These are phyloP conservation scores for Alauda arvensis DNA, from an alignment of 2,797 vertebrate genomes.

Conservation along the genomic window DNA sequence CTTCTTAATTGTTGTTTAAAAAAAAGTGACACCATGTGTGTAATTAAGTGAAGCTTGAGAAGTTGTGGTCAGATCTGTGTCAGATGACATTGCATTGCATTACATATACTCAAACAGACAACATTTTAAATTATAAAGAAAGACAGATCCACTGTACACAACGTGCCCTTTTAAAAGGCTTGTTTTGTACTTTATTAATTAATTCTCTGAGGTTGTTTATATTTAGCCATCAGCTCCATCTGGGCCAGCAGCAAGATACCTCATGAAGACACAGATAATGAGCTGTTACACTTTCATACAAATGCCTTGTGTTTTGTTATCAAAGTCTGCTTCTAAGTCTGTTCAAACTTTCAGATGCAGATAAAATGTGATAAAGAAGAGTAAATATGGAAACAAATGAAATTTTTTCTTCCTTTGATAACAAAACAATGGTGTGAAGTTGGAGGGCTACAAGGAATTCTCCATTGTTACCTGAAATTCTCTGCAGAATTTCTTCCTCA, in stretches of 20 bases:
- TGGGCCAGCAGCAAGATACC: slow-evolving; percentile 35
- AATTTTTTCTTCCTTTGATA: not conserved
- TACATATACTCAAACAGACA: not conserved
- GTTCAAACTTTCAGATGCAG: slow-evolving; percentile 12
- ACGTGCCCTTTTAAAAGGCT: slow-evolving; percentile 14
- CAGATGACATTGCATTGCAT: not conserved
- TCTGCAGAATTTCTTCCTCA: not conserved
- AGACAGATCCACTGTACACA: not conserved
- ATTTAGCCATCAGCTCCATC: slow-evolving; percentile 53
- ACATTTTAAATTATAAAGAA: not conserved
- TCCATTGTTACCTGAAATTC: not conserved
- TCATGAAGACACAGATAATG: slow-evolving; percentile 41
- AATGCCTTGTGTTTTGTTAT: slow-evolving; percentile 23
- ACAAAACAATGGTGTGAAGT: not conserved
- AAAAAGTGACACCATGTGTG: not conserved
- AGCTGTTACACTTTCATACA: slow-evolving; percentile 30
- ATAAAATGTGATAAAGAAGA: not conserved
- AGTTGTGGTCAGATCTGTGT: slow-evolving; percentile 3
- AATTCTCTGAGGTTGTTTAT: slow-evolving; percentile 49
- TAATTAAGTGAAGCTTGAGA: slow-evolving; percentile 20
- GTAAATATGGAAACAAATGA: not conserved
- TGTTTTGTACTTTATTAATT: slow-evolving; percentile 50
- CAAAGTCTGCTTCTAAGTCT: slow-evolving; percentile 18
- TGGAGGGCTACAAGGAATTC: not conserved
- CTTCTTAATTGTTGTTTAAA: not conserved